Evolutionary conservation across 2,888 invertebrate species (phyloP).

Genomic region (Andrena hattorfiana): DNA sequence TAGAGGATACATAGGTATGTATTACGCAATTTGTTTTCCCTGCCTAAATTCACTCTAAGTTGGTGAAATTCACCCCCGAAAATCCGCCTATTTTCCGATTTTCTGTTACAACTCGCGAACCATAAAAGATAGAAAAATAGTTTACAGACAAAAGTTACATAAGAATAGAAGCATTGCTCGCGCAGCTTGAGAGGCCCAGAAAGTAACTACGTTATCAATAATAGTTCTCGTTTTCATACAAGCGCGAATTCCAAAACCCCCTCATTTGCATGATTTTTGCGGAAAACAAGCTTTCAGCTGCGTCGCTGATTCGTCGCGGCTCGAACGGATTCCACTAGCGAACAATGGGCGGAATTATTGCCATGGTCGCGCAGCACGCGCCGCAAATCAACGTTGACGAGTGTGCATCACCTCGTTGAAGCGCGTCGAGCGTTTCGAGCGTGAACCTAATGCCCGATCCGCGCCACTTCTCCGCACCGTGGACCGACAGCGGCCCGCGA

Average conservation of each 20-base stretch:
- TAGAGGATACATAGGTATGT: too few species aligned
- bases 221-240: neutral
- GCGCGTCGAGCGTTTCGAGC: constrained; percentile 45
- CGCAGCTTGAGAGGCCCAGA: too few species aligned
- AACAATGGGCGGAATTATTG: constrained; percentile 74
- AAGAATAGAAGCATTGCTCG: too few species aligned
- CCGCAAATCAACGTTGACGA: constrained; percentile 43
- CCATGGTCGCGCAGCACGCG: constrained; percentile 63
- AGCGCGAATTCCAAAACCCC: neutral
- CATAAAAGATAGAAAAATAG: too few species aligned
- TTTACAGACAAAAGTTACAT: too few species aligned
- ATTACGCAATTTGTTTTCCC: too few species aligned
- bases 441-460: constrained; percentile 33
- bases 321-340: constrained; percentile 46
- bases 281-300: constrained; percentile 40
- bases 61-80: too few species aligned
- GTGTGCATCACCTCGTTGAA: constrained; percentile 51
- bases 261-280: constrained; percentile 9
- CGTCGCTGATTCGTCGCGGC: constrained; percentile 55
- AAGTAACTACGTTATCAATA: neutral
- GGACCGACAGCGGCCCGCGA: constrained; percentile 79
- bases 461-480: constrained; percentile 44
- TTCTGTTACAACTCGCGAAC: too few species aligned
- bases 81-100: too few species aligned
- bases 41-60: too few species aligned